Base-by-base conservation (phyloP, 2,797 vertebrate genomes). In the Limnodromus scolopaceus region DNA sequence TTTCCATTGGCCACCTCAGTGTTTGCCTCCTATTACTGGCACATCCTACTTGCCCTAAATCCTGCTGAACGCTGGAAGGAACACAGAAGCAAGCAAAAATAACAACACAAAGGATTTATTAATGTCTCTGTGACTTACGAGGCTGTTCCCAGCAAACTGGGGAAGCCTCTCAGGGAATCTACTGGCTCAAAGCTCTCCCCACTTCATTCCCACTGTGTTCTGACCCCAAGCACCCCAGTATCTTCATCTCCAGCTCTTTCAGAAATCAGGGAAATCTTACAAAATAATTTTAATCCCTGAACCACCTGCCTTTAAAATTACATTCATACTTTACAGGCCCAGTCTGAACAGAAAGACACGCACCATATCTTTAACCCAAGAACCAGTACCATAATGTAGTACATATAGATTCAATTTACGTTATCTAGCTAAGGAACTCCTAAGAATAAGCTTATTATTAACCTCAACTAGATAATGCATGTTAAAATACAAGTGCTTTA, bases 1-100 rank as follows among this genome's bases (percentile, higher is more conserved):
- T 94, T 96, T 93, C 92, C 72, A 92, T 66, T 94, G 90, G 88
- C 69, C 89, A 88, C 85, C 84, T 87, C 87, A 80, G 65, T 78
- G 64, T 89, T 96, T 96, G 75, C 79, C 71, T 96, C 84, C 54
- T 65, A 61, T 74, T 93, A 82, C 63, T 95, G 89, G 68, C 89
- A 92, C 74, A 66, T 85, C 68, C 78, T 92, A 60, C 74, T 90
- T 90, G 77, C 77, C 86, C 92, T 93, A 87, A 84, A 95, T 92
- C 81, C 78, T 77, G 77, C 49, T 2, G 63, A 82, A 93, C 19
- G 32, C 78, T 93, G 88, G 53, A 89, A 91, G 77, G 61, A 86
- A 72, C 64, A 81, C 49, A 95, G 76, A 95, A 92, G 65, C 54
- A 76, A 93, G 84, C 49, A 76, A 87, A 96, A 92, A 94, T 70